phyloP scores from a whole-genome alignment of 2,888 invertebrate genomes.

The Rugalucina vietnamica region DNA sequence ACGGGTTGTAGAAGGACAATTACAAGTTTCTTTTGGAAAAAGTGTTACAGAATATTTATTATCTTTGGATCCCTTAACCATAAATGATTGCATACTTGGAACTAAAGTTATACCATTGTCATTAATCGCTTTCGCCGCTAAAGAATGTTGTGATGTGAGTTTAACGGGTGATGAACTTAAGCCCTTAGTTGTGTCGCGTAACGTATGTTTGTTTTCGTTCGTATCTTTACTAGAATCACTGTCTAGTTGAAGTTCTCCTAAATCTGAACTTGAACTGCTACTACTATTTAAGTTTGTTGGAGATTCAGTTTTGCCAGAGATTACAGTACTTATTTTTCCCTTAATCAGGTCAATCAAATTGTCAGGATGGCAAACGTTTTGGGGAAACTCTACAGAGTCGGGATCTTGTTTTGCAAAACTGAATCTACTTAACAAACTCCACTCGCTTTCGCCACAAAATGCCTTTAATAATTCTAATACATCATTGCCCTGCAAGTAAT shows the following conservation, averaged over 20 bases:
- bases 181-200: not conserved
- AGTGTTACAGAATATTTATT: not conserved
- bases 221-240: not conserved
- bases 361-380: conserved; percentile 24
- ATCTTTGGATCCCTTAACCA: conserved; percentile 8
- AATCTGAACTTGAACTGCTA: not conserved
- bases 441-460: conserved; percentile 19
- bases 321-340: not conserved
- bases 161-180: not conserved
- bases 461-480: conserved; percentile 1
- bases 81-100: conserved; percentile 6
- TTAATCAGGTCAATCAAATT: not conserved
- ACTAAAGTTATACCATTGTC: conserved; percentile 12
- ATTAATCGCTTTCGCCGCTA: not conserved
- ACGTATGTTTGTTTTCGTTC: not conserved
- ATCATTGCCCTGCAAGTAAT: conserved; percentile 25
- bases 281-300: no score
- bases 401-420: conserved; percentile 14
- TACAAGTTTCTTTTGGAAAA: conserved; percentile 20
- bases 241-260: no score
- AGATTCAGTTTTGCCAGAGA: not conserved
- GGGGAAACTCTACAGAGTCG: not conserved
- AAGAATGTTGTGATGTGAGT: not conserved
- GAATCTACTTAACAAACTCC: not conserved
- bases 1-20: conserved; percentile 20